Evolutionary conservation across 2,888 invertebrate species (phyloP).

Genomic region (Caenorhabditis plicata): DNA sequence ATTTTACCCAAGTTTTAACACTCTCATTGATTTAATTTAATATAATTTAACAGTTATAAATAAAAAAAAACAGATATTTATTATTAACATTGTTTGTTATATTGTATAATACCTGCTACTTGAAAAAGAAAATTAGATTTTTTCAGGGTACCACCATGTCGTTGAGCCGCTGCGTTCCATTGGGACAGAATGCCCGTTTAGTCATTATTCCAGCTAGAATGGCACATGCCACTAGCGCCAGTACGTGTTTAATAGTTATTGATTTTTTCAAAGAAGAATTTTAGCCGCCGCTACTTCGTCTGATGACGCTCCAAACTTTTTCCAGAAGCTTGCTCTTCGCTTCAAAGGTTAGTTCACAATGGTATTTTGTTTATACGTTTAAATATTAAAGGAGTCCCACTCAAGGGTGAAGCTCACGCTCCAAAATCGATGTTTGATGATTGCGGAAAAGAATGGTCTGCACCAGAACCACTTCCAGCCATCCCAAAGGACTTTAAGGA

Average conservation of each 20-base stretch:
- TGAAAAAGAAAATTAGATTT: not conserved
- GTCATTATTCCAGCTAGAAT: constrained; percentile 43
- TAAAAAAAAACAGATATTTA: too few species aligned
- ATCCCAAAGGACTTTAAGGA: constrained; percentile 66
- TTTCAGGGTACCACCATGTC: constrained; percentile 46
- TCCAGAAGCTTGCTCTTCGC: constrained; percentile 59
- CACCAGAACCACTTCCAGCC: constrained; percentile 56
- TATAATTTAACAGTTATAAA: too few species aligned
- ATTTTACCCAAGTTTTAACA: too few species aligned
- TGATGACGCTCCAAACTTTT: constrained; percentile 55
- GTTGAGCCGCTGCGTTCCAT: constrained; percentile 49
- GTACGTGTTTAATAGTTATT: constrained; percentile 18
- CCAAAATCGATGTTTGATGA: constrained; percentile 63
- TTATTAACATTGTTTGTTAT: not conserved
- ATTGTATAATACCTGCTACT: not conserved
- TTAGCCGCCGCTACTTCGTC: constrained; percentile 25
- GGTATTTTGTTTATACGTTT: not conserved
- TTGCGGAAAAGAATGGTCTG: constrained; percentile 58
- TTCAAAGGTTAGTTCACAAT: constrained; percentile 46
- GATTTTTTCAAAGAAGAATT: not conserved
- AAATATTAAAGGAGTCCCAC: constrained; percentile 46
- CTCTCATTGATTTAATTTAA: too few species aligned
- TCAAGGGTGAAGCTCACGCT: constrained; percentile 49
- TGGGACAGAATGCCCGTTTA: constrained; percentile 46
- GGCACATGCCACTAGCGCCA: constrained; percentile 40